These are phyloP conservation scores for Chlorops oryzae DNA, from an alignment of 1,140 invertebrate genomes.

Conservation along the genomic window DNA sequence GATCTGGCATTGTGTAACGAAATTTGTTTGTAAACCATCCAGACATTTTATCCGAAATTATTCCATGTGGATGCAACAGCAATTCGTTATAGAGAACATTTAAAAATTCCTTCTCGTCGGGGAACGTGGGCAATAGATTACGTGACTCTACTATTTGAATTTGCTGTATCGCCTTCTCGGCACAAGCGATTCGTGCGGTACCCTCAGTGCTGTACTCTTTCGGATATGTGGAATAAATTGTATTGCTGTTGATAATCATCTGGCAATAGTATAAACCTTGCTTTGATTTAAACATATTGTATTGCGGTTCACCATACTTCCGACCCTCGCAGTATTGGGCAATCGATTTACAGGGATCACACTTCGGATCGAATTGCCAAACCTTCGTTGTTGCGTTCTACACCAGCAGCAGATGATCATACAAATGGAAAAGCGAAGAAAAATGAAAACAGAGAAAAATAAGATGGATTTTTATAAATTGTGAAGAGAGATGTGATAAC, in stretches of 20 bases:
- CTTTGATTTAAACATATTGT: conserved; percentile 19
- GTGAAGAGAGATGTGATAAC: no score
- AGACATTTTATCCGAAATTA: conserved; percentile 36
- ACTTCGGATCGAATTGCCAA: conserved; percentile 16
- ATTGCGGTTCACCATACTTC: conserved; percentile 20
- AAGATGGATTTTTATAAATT: no score
- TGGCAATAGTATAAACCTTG: conserved; percentile 22
- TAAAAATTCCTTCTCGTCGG: conserved; percentile 28
- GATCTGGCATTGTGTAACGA: conserved; percentile 29
- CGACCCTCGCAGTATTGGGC: conserved; percentile 25
- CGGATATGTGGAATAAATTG: conserved; percentile 37
- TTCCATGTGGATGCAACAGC: conserved; percentile 32
- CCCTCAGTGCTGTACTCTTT: conserved; percentile 22
- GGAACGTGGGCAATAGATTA: conserved; percentile 18
- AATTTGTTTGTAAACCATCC: conserved; percentile 34
- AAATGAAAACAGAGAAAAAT: conserved; percentile 1
- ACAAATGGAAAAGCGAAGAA: background rate
- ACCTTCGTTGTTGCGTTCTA: no score
- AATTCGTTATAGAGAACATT: conserved; percentile 29
- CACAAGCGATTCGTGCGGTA: conserved; percentile 22
- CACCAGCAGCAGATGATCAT: conserved; percentile 6
- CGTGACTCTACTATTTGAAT: conserved; percentile 25
- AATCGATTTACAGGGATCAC: conserved; percentile 21
- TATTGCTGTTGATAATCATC: conserved; percentile 24
- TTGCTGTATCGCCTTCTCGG: conserved; percentile 30